Evolutionary conservation across 2,888 invertebrate genomes (phyloP).

Genomic region (Smittia sp.): DNA sequence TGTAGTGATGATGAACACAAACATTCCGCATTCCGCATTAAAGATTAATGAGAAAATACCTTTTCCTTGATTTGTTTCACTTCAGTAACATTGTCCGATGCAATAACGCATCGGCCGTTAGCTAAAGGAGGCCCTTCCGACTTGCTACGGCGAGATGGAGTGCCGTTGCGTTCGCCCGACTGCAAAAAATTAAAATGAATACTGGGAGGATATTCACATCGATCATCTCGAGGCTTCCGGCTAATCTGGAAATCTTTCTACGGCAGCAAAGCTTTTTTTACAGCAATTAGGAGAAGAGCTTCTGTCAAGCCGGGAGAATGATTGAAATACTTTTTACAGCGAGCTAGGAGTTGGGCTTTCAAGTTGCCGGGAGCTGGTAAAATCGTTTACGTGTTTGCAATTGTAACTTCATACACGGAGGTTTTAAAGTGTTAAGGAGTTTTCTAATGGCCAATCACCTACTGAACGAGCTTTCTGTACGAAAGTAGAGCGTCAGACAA

Average conservation of each 20-base stretch:
- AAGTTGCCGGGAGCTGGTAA: no score
- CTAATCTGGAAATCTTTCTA: no score
- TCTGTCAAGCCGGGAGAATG: no score
- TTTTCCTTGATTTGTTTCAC: constrained; percentile 37
- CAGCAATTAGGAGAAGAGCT: no score
- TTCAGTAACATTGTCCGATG: constrained; percentile 22
- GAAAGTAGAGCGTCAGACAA: neutral
- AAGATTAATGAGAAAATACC: constrained; percentile 40
- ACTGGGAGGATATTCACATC: constrained; percentile 33
- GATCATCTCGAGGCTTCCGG: constrained; percentile 22
- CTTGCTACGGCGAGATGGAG: constrained; percentile 73
- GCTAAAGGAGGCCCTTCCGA: constrained; percentile 67
- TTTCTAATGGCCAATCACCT: no score
- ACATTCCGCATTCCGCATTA: neutral
- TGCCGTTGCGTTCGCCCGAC: constrained; percentile 66
- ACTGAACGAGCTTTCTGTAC: no score
- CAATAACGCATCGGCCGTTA: constrained; percentile 47
- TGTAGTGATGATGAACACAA: constrained; percentile 7
- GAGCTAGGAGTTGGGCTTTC: no score
- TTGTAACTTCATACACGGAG: no score
- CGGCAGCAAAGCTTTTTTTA: no score
- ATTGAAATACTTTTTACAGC: no score
- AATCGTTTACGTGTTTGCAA: no score
- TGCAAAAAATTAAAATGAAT: constrained; percentile 52
- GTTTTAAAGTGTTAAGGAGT: no score